These are phyloP conservation scores for Amphipyra tragopoginis DNA, from an alignment of 2,888 invertebrate genomes.

Conservation along the genomic window DNA sequence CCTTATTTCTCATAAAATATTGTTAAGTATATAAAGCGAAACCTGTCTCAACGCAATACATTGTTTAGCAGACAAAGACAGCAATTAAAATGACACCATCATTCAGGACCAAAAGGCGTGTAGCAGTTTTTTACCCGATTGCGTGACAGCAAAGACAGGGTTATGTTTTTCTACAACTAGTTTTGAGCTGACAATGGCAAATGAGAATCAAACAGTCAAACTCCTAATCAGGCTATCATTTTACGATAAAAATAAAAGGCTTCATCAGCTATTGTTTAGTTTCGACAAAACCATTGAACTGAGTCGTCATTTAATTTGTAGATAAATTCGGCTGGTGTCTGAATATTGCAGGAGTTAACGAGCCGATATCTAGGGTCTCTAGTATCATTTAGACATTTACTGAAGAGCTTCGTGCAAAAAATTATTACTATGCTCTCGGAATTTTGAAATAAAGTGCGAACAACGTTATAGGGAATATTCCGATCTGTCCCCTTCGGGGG, in stretches of 20 bases:
- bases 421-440: too few relatives aligned
- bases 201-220: conserved; percentile 22
- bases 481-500: too few relatives aligned
- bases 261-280: conserved; percentile 34
- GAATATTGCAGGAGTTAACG: not conserved
- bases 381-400: not conserved
- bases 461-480: too few relatives aligned
- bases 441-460: too few relatives aligned
- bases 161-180: not conserved
- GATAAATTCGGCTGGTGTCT: conserved; percentile 6
- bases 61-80: conserved; percentile 21
- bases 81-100: conserved; percentile 20
- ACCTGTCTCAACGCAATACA: conserved; percentile 6
- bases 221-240: conserved; percentile 3
- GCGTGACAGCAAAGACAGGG: not conserved
- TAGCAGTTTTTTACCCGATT: not conserved
- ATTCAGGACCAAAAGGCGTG: conserved; percentile 5
- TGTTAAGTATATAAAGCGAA: conserved; percentile 5
- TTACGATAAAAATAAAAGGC: conserved; percentile 24
- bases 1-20: not conserved
- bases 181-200: conserved; percentile 4
- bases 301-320: conserved; percentile 26
- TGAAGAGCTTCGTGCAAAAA: too few relatives aligned
- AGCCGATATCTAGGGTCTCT: not conserved
- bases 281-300: conserved; percentile 22